Evolutionary conservation across 2,888 invertebrate species (phyloP), one percentile per base, ranked within the genome.

Genomic region (Troides aeacus): DNA sequence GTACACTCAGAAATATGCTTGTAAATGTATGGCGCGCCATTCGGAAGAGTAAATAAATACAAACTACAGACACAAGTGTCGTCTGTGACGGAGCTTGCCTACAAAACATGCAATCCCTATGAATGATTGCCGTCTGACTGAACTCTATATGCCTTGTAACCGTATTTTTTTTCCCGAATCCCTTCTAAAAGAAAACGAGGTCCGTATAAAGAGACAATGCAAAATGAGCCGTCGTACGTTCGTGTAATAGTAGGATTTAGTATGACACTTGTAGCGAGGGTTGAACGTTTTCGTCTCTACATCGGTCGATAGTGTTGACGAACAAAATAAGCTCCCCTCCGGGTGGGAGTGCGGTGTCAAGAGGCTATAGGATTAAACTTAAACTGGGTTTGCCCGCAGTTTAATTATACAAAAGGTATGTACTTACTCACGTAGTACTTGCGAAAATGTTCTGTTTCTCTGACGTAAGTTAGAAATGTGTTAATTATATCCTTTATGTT

Each of bases 351-450:
- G 88, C 84, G 89, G 89, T 90, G 91, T 92, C 92, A 92, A 92
- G 91, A 91, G 90, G 92, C 90, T 90, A 90, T 88, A 90, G 90
- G 91, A 92, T 92, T 92, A 90, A 91, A 92, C 91, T 91, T 89
- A 89, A 90, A 92, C 90, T 88, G 86, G 89, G 88, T 90, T 90
- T 87, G 86, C 86, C 90, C 87, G 84, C 87, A 89, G 87, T 90
- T 91, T 90, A 92, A 91, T 92, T 91, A 91, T 90, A 90, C 90
- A 90, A 90, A 91, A 90, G 87, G 90, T 89, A 88, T 81, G 79
- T 86, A 85, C 83, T 83, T 83, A 82, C 80, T 81, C 82, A 78
- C 82, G 82, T 82, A 85, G 77, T 77, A 78, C 84, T 85, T 84
- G 82, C 80, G 83, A 84, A 85, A 87, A 85, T 85, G 84, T 84